Evolutionary conservation across 2,113 vertebrate species (phyloP).

Genomic region (Brienomyrus brachyistius): DNA sequence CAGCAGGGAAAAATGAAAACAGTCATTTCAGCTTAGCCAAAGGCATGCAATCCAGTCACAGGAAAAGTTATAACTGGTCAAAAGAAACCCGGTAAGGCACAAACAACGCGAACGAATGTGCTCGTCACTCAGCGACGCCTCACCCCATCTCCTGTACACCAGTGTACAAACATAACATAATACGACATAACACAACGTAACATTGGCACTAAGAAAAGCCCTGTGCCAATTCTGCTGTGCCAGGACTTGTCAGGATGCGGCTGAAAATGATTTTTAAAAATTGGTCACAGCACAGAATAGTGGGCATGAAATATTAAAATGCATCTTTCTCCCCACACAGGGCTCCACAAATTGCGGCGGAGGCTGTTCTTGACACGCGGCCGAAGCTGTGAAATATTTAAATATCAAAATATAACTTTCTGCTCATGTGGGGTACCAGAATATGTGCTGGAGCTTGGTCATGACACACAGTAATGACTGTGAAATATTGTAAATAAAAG

Average conservation of each 20-base stretch:
- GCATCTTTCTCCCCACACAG: not conserved
- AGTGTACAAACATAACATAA: not conserved
- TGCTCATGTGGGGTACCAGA: not conserved
- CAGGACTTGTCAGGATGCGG: not conserved
- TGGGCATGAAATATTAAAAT: not conserved
- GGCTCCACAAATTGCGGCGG: not conserved
- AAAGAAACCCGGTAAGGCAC: not conserved
- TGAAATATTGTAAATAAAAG: conserved; percentile 2
- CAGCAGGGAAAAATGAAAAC: not conserved
- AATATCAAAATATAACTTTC: conserved; percentile 6
- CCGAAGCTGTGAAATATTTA: not conserved
- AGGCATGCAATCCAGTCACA: not conserved
- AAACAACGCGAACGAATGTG: not conserved
- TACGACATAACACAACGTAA: not conserved
- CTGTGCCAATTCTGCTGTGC: not conserved
- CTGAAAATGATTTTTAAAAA: conserved; percentile 2
- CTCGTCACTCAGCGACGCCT: not conserved
- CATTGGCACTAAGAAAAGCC: not conserved
- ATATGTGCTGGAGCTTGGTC: not conserved
- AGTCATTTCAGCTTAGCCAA: not conserved
- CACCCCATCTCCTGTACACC: not conserved
- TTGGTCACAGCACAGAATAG: not conserved
- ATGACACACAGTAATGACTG: not conserved
- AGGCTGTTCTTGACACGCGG: not conserved
- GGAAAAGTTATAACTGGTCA: not conserved